These are phyloP conservation scores for Crenuchus spilurus DNA, from an alignment of 2,797 vertebrate genomes.

Conservation along the genomic window DNA sequence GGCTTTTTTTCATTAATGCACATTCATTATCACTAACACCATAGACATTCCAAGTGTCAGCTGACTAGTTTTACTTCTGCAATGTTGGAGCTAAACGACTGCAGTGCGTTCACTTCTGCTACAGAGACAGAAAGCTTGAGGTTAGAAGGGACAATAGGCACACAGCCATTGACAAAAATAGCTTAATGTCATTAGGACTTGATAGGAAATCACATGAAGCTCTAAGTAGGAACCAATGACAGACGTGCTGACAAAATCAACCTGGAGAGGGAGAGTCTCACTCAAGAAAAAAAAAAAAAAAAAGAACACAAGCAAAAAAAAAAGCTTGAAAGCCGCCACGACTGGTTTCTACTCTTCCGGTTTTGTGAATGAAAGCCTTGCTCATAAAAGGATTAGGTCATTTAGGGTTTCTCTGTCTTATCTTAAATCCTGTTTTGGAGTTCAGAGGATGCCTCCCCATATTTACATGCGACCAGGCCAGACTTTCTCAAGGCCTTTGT, in stretches of 20 bases:
- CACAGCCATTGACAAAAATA: slow-evolving; percentile 59
- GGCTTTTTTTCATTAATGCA: slow-evolving; percentile 16
- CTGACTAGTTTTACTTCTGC: slow-evolving; percentile 57
- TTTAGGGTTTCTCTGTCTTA: slow-evolving; percentile 54
- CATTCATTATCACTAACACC: slow-evolving; percentile 17
- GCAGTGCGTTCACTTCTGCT: slow-evolving; percentile 34
- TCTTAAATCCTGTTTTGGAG: slow-evolving; percentile 54
- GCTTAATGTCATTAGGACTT: slow-evolving; percentile 55
- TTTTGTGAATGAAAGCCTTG: slow-evolving; percentile 57
- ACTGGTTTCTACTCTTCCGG: slow-evolving; percentile 54
- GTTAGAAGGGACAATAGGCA: slow-evolving; percentile 52
- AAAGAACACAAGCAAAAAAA: slow-evolving; percentile 19
- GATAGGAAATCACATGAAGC: slow-evolving; percentile 64
- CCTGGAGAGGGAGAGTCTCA: slow-evolving; percentile 50
- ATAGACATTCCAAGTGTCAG: slow-evolving; percentile 41
- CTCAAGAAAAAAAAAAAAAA: neutral
- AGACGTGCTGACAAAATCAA: slow-evolving; percentile 60
- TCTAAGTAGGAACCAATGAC: slow-evolving; percentile 60
- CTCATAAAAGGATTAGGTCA: slow-evolving; percentile 51
- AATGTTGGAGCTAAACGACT: slow-evolving; percentile 29
- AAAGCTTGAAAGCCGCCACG: slow-evolving; percentile 41
- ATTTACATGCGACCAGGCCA: neutral
- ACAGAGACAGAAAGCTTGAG: slow-evolving; percentile 47
- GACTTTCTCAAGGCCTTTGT: slow-evolving; percentile 40
- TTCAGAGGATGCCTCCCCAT: slow-evolving; percentile 38